phyloP scores from a whole-genome alignment of 1,140 invertebrate species.

The Andricus grossulariae region DNA sequence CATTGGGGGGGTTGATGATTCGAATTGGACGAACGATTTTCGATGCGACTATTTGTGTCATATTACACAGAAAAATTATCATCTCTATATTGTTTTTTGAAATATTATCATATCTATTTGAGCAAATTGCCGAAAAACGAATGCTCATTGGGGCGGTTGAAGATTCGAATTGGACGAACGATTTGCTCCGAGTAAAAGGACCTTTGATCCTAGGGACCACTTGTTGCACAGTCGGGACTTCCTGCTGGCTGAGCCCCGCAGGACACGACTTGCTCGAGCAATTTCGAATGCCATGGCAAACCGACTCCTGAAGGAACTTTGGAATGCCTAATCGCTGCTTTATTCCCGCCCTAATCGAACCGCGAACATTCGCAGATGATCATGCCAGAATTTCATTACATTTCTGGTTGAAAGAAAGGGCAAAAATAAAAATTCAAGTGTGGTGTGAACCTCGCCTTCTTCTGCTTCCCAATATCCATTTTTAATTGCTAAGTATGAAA shows the following conservation, averaged over 20 bases:
- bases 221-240: constrained; percentile 55
- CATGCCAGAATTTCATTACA: constrained; percentile 47
- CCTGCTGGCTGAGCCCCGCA: constrained; percentile 53
- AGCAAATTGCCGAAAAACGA: not conserved
- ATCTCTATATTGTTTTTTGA: no score
- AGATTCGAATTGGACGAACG: constrained; percentile 49
- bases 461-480: constrained; percentile 51
- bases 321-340: constrained; percentile 52
- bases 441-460: constrained; percentile 54
- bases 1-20: not conserved
- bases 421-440: constrained; percentile 45
- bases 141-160: not conserved
- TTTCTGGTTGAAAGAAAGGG: constrained; percentile 40
- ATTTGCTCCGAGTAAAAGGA: constrained; percentile 57
- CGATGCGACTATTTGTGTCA: no score
- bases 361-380: constrained; percentile 48
- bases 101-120: not conserved
- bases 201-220: constrained; percentile 58
- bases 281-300: constrained; percentile 51
- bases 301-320: constrained; percentile 42
- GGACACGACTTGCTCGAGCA: constrained; percentile 51
- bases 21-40: no score
- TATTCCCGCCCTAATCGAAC: constrained; percentile 58
- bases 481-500: constrained; percentile 34
- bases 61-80: no score